A percentile compares a stretch with the other conserved stretches of the same genome.
Evolutionary conservation across 37 sponge, comb jelly and placozoan species (phyloP).

Genomic region (Beroe ovata): DNA sequence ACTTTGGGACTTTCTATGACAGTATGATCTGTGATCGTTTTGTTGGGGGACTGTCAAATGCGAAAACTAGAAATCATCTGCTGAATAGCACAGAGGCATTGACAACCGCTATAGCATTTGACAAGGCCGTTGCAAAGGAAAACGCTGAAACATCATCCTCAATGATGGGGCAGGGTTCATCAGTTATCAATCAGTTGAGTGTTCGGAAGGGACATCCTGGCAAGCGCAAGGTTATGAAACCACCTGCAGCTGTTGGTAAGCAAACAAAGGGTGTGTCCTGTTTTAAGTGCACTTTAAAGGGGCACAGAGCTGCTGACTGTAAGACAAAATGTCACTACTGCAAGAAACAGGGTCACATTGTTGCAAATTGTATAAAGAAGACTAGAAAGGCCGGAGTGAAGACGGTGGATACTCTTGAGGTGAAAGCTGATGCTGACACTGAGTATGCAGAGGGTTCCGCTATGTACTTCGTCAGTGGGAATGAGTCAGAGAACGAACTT

Average conservation of each 20-base stretch:
- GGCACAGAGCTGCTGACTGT: slow-evolving; percentile 9
- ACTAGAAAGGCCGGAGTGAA: not conserved
- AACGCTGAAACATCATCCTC: not conserved
- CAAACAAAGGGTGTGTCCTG: not conserved
- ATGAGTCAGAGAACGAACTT: not conserved
- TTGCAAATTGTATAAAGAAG: not conserved
- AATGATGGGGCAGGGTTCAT: not conserved
- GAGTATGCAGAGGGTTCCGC: not conserved
- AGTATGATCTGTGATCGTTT: not conserved
- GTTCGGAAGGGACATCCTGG: not conserved
- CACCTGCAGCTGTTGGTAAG: not conserved
- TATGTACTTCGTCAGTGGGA: not conserved
- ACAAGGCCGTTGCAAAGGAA: not conserved
- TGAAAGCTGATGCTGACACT: not conserved
- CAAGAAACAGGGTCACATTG: slow-evolving; percentile 1
- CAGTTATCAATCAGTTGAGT: not conserved
- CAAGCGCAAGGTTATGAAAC: not conserved
- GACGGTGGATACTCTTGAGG: not conserved
- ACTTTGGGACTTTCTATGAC: slow-evolving; percentile 15
- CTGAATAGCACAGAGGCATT: not conserved
- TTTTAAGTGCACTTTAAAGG: slow-evolving; percentile 1
- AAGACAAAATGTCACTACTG: not conserved
- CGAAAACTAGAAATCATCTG: not conserved
- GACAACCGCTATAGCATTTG: not conserved
- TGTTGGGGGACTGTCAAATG: not conserved